Percentiles rank a stretch among this genome's conserved stretches.
These are phyloP conservation scores for Apaloderma vittatum DNA, from an alignment of 2,113 vertebrate species.

Conservation along the genomic window DNA sequence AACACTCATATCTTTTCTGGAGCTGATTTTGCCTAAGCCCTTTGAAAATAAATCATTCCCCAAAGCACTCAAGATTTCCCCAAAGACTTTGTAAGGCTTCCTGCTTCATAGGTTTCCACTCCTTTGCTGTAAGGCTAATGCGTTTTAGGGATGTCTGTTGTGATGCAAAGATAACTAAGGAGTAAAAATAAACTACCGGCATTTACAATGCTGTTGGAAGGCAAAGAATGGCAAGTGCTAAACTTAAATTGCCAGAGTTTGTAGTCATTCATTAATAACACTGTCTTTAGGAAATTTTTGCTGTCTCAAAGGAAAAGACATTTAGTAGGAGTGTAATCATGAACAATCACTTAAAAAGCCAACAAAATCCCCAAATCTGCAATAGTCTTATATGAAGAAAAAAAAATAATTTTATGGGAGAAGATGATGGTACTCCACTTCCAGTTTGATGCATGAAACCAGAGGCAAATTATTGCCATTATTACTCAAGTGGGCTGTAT, in stretches of 20 bases:
- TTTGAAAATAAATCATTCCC: constrained; percentile 80
- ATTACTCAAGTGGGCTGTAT: background rate
- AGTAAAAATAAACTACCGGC: constrained; percentile 65
- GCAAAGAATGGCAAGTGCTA: constrained; percentile 28
- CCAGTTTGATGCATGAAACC: background rate
- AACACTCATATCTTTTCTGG: constrained; percentile 70
- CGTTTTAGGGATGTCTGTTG: constrained; percentile 75
- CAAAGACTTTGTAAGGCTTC: constrained; percentile 72
- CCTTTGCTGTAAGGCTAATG: constrained; percentile 73
- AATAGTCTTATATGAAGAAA: background rate
- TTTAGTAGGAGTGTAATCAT: background rate
- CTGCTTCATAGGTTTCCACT: constrained; percentile 72
- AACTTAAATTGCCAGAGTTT: constrained; percentile 20
- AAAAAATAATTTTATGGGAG: background rate
- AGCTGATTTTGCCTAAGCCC: constrained; percentile 71
- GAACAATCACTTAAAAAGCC: background rate
- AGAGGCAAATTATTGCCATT: background rate
- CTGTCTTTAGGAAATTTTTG: constrained; percentile 15
- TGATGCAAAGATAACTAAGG: constrained; percentile 71
- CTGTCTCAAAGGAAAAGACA: background rate
- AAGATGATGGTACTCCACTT: background rate
- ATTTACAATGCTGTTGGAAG: constrained; percentile 46
- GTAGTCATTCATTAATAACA: background rate
- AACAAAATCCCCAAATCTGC: background rate
- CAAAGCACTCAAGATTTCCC: constrained; percentile 81